These are phyloP conservation scores for Tachysurus vachellii DNA, from an alignment of 2,113 vertebrate species.

Conservation along the genomic window DNA sequence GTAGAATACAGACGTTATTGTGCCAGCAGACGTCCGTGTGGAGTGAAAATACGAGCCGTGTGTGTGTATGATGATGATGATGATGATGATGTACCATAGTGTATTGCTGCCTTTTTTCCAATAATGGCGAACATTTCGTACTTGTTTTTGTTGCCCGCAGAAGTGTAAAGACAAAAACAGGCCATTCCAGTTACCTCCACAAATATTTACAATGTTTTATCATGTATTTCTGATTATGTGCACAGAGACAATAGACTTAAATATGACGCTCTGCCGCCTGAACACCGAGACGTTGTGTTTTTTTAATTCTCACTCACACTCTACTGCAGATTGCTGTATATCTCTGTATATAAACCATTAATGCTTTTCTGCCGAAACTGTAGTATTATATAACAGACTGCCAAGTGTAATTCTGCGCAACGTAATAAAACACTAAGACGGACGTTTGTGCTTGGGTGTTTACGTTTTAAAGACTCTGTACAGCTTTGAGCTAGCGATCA, in stretches of 20 bases:
- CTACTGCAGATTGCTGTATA: neutral
- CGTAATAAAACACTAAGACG: slow-evolving; percentile 7
- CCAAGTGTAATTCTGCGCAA: neutral
- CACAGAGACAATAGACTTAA: neutral
- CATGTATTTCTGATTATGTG: neutral
- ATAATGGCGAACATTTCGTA: neutral
- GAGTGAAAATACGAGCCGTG: neutral
- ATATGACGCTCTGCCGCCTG: neutral
- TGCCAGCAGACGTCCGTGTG: slow-evolving; percentile 44
- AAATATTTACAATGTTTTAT: slow-evolving; percentile 8
- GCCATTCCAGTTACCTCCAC: neutral
- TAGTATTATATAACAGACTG: neutral
- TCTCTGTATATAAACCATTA: neutral
- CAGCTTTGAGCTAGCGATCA: neutral
- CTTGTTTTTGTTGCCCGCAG: slow-evolving; percentile 16
- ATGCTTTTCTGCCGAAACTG: slow-evolving; percentile 14
- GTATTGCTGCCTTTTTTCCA: slow-evolving; percentile 8
- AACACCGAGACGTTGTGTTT: too few relatives aligned
- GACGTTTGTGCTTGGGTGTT: neutral
- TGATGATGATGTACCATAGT: neutral
- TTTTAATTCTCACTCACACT: neutral
- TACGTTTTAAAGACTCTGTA: neutral
- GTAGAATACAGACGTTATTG: slow-evolving; percentile 49
- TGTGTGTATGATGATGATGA: neutral
- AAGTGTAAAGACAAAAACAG: neutral